These are phyloP conservation scores for Tachina fera DNA, from an alignment of 2,888 invertebrate genomes.

Conservation along the genomic window DNA sequence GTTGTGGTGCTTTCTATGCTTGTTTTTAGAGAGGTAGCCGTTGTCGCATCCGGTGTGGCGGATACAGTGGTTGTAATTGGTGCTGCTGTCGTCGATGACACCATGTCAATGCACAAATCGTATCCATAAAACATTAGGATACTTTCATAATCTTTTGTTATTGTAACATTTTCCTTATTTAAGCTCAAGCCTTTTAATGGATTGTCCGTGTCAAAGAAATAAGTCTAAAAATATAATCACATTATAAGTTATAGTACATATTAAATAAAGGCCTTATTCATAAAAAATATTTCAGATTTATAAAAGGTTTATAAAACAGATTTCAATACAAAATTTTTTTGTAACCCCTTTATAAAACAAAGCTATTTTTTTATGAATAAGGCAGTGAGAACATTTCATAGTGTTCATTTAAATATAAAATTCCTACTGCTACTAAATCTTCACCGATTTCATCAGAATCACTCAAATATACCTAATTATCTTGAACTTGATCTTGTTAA, in stretches of 20 bases:
- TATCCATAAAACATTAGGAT: constrained; percentile 91
- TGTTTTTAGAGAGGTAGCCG: not conserved
- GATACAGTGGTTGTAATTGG: constrained; percentile 40
- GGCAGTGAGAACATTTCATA: no score
- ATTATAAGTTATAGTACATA: not conserved
- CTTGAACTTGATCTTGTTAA: no score
- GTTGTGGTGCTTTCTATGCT: not conserved
- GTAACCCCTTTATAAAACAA: not conserved
- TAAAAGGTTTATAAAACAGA: no score
- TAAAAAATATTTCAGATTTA: no score
- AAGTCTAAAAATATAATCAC: constrained; percentile 85
- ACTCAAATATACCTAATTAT: no score
- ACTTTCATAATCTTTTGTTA: constrained; percentile 89
- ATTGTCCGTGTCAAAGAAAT: constrained; percentile 92
- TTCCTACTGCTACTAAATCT: no score
- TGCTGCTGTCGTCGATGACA: constrained; percentile 74
- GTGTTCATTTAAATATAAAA: no score
- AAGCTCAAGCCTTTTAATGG: constrained; percentile 91
- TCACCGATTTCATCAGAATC: no score
- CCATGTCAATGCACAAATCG: constrained; percentile 85
- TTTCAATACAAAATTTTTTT: no score
- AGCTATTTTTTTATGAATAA: no score
- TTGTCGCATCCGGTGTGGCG: not conserved
- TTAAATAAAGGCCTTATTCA: not conserved
- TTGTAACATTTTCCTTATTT: constrained; percentile 90